Conservation (phyloP, 2,888 invertebrate genomes). For the Andrena bucephala region DNA sequence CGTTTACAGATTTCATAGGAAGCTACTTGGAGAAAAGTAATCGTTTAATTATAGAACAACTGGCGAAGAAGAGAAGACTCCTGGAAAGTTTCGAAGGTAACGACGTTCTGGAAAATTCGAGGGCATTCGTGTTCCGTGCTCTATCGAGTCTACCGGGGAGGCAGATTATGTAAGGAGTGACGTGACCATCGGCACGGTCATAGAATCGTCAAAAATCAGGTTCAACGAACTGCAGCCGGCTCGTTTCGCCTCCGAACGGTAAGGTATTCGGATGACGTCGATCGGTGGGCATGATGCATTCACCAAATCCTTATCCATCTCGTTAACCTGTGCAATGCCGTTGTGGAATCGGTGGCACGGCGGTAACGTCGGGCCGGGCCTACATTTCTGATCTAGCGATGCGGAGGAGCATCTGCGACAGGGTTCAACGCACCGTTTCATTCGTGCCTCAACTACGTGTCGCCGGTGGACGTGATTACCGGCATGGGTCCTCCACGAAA, state of each 20-base stretch:
- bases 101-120: too few relatives aligned
- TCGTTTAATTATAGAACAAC: too few relatives aligned
- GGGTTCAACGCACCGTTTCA: slow-evolving; percentile 33
- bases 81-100: too few relatives aligned
- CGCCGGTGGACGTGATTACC: slow-evolving; percentile 6
- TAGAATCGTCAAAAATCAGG: slow-evolving; percentile 32
- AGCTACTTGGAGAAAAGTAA: too few relatives aligned
- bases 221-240: slow-evolving; percentile 55
- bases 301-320: slow-evolving; percentile 45
- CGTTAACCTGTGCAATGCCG: slow-evolving; percentile 50
- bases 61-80: too few relatives aligned
- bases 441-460: slow-evolving; percentile 40
- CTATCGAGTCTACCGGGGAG: background rate
- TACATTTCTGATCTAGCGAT: slow-evolving; percentile 11
- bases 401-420: background rate
- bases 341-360: slow-evolving; percentile 6
- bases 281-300: slow-evolving; percentile 39
- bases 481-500: background rate
- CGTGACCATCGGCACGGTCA: background rate
- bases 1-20: too few relatives aligned
- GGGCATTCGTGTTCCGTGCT: too few relatives aligned
- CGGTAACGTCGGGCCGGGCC: background rate
- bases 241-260: slow-evolving; percentile 36
- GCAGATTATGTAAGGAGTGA: background rate
- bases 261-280: slow-evolving; percentile 46